Conservation (phyloP, 1,140 invertebrate species). For the Kradibia gibbosae region DNA sequence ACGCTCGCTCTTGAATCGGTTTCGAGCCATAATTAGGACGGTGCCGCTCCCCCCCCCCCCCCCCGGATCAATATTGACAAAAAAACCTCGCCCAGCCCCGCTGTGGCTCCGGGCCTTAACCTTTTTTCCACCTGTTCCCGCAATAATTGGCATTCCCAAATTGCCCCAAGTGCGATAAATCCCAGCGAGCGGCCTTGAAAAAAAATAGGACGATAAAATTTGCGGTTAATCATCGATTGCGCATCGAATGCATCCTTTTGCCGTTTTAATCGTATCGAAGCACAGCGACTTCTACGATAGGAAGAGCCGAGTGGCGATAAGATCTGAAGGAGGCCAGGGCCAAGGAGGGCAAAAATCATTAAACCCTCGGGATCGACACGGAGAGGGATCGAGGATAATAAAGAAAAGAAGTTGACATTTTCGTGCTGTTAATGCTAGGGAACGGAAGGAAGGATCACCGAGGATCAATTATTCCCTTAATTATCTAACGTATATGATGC, state of each 20-base stretch:
- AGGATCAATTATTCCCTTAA: constrained; percentile 70
- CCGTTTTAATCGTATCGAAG: constrained; percentile 28
- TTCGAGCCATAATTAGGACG: too few relatives aligned
- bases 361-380: constrained; percentile 15
- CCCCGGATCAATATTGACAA: too few relatives aligned
- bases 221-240: constrained; percentile 31
- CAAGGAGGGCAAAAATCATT: constrained; percentile 49
- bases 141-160: too few relatives aligned
- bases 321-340: constrained; percentile 46
- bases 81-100: too few relatives aligned
- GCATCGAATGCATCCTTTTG: constrained; percentile 17
- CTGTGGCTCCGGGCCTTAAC: too few relatives aligned
- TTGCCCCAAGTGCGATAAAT: too few relatives aligned
- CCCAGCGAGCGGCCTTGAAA: background rate
- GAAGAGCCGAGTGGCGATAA: constrained; percentile 52
- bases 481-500: constrained; percentile 62
- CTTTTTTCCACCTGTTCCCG: too few relatives aligned
- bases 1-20: too few relatives aligned
- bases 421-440: background rate
- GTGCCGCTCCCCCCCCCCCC: too few relatives aligned
- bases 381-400: background rate
- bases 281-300: constrained; percentile 43
- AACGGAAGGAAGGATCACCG: constrained; percentile 52
- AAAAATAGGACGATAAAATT: constrained; percentile 31
- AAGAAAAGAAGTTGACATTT: constrained; percentile 26